Evolutionary conservation across 23 tunicate genomes (phyloP).

Genomic region (Oikopleura albicans): DNA sequence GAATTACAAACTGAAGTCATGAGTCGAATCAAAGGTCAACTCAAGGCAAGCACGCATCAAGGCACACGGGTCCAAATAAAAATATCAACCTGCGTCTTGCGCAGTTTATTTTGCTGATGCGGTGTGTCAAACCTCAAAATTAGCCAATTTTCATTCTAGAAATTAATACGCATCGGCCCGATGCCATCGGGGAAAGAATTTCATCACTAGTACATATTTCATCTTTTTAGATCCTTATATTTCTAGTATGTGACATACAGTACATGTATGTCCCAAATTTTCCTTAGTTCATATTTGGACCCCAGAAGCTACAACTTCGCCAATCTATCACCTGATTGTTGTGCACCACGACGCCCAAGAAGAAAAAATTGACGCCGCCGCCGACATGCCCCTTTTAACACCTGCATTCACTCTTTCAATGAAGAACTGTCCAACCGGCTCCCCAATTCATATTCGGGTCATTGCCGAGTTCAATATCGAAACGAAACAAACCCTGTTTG

Average conservation of each 20-base stretch:
- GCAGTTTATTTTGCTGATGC: too few species aligned
- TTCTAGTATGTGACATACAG: too few species aligned
- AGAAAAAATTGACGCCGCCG: not conserved
- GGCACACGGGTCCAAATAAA: too few species aligned
- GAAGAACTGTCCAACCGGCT: conserved; percentile 9
- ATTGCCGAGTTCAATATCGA: not conserved
- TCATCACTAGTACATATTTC: too few species aligned
- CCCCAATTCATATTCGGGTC: not conserved
- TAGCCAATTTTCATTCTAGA: too few species aligned
- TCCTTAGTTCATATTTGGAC: too few species aligned
- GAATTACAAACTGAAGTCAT: not conserved
- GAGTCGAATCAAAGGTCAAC: not conserved
- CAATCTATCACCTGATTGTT: not conserved
- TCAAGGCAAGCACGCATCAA: not conserved
- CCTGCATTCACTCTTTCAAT: not conserved
- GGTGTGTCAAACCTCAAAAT: too few species aligned
- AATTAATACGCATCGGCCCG: too few species aligned
- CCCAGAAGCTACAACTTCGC: not conserved
- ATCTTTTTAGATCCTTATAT: too few species aligned
- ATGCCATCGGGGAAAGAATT: too few species aligned
- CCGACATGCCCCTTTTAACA: not conserved
- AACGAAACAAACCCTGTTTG: not conserved
- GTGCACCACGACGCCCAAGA: not conserved
- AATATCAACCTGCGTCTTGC: too few species aligned
- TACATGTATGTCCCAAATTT: too few species aligned